Conservation (phyloP, 2,888 invertebrate genomes). For the Tolmerus cingulatus region DNA sequence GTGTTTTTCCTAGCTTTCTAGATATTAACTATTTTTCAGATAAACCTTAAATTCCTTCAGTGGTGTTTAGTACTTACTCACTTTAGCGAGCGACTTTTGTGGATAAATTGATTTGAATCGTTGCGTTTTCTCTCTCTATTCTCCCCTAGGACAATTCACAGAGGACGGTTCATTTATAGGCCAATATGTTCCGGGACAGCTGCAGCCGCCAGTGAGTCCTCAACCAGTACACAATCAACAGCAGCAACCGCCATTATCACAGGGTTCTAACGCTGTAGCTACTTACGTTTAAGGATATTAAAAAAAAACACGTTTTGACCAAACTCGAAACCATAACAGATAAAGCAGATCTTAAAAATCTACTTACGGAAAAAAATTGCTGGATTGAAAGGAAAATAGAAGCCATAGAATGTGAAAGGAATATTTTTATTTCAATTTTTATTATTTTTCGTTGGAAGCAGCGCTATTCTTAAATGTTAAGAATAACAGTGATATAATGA, state of each 20-base stretch:
- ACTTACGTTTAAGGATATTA: constrained; percentile 69
- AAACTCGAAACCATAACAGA: not conserved
- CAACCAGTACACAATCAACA: constrained; percentile 62
- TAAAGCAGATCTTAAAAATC: not conserved
- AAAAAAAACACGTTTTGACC: not conserved
- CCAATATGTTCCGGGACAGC: constrained; percentile 88
- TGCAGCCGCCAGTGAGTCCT: constrained; percentile 69
- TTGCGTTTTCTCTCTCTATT: not conserved
- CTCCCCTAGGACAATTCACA: constrained; percentile 75
- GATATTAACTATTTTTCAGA: not conserved
- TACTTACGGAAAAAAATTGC: not conserved
- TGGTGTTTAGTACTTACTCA: not conserved
- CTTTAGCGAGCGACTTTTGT: not conserved
- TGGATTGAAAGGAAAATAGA: not conserved
- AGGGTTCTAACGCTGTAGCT: constrained; percentile 67
- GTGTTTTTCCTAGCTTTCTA: not conserved
- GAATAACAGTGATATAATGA: not conserved
- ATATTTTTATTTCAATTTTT: constrained; percentile 41
- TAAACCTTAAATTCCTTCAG: not conserved
- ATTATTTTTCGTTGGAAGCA: not conserved
- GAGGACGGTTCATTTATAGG: constrained; percentile 98
- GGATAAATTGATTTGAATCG: not conserved
- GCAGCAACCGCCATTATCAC: constrained; percentile 65
- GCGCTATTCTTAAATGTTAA: not conserved
- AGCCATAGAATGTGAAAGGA: not conserved